Evolutionary conservation across 2,797 vertebrate genomes (phyloP).

Genomic region (Podargus strigoides): DNA sequence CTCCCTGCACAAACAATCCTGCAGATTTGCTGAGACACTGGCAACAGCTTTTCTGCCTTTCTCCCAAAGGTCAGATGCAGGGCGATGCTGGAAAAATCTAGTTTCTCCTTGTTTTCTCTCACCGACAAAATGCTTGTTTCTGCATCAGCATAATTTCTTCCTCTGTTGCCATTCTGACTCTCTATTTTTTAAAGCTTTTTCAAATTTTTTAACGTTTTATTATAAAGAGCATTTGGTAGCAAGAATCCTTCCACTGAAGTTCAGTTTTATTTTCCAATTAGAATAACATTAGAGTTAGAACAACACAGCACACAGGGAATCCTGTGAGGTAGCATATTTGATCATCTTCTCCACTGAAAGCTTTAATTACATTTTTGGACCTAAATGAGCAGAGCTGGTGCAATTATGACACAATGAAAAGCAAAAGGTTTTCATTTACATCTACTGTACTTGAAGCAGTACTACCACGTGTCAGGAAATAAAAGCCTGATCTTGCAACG

Average conservation of each 20-base stretch:
- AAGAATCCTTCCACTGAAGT: neutral
- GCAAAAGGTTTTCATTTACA: constrained; percentile 1
- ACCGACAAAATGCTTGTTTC: neutral
- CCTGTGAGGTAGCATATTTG: neutral
- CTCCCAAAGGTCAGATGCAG: neutral
- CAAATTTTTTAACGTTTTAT: constrained; percentile 23
- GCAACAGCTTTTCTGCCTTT: neutral
- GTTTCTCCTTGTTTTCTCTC: neutral
- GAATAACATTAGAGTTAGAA: too few relatives aligned
- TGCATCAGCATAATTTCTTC: neutral
- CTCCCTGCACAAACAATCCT: neutral
- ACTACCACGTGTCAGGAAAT: neutral
- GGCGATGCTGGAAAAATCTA: neutral
- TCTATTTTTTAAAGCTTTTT: neutral
- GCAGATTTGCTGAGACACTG: neutral
- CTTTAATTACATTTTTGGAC: constrained; percentile 15
- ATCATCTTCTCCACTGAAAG: neutral
- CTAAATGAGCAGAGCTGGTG: constrained; percentile 17
- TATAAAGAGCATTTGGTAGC: neutral
- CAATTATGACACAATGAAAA: constrained; percentile 26
- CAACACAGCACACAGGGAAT: neutral
- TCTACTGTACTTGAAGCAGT: neutral
- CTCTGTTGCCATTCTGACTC: neutral
- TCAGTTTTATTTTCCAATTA: neutral
- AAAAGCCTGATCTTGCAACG: neutral